phyloP scores from a whole-genome alignment of 1,140 invertebrate species.

The Adoxophyes honmai region DNA sequence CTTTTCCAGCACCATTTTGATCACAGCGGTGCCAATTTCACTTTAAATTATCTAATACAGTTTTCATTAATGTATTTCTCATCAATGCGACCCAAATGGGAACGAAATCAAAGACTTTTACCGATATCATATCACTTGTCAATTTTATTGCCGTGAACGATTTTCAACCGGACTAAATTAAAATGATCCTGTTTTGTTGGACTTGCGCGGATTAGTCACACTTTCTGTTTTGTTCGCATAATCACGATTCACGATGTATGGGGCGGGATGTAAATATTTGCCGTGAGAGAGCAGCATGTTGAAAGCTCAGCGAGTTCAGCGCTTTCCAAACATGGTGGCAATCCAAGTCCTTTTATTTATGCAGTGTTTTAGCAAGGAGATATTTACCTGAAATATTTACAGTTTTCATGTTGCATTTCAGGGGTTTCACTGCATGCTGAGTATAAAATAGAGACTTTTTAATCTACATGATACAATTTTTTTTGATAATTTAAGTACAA shows the following conservation, averaged over 20 bases:
- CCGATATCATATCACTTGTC: conserved; percentile 29
- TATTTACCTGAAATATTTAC: too few species aligned
- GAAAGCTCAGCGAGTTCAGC: conserved; percentile 19
- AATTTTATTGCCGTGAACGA: conserved; percentile 32
- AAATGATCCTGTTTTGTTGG: background rate
- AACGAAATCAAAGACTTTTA: conserved; percentile 27
- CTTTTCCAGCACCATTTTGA: conserved; percentile 10
- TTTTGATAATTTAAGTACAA: too few species aligned
- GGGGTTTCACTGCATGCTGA: too few species aligned
- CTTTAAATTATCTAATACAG: conserved; percentile 13
- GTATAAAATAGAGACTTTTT: too few species aligned
- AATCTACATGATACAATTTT: too few species aligned
- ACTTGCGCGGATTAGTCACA: background rate
- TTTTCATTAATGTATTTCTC: conserved; percentile 25
- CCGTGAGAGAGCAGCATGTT: conserved; percentile 21
- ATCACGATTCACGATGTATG: conserved; percentile 32
- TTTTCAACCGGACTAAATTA: conserved; percentile 28
- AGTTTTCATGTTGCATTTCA: too few species aligned
- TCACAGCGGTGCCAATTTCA: background rate
- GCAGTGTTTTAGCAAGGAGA: too few species aligned
- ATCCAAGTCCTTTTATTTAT: too few species aligned
- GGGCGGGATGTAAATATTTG: conserved; percentile 47
- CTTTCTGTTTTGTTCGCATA: conserved; percentile 34
- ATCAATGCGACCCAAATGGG: conserved; percentile 20
- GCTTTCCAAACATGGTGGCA: conserved; percentile 3